Evolutionary conservation across 2,888 invertebrate species (phyloP).

Genomic region (Rotaria socialis): DNA sequence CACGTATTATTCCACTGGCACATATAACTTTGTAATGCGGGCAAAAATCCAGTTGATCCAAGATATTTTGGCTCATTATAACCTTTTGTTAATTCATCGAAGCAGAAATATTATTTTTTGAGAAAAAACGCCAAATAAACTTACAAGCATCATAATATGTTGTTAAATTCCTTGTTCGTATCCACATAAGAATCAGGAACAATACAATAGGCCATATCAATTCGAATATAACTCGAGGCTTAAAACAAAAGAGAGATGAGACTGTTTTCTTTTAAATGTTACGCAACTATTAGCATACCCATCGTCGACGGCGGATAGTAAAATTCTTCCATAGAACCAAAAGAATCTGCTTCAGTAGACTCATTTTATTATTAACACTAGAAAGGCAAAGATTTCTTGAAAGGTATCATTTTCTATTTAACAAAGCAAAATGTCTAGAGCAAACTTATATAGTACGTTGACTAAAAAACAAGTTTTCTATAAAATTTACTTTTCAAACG

Average conservation of each 20-base stretch:
- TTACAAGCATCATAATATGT: constrained; percentile 37
- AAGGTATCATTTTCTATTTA: no score
- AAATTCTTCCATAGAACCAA: constrained; percentile 9
- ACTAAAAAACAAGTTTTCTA: no score
- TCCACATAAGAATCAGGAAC: constrained; percentile 46
- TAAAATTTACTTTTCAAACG: no score
- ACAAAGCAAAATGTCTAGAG: no score
- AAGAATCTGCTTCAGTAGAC: background rate
- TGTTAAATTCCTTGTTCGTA: constrained; percentile 36
- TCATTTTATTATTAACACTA: background rate
- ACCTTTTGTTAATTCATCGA: background rate
- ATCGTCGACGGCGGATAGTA: constrained; percentile 45
- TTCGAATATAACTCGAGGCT: constrained; percentile 43
- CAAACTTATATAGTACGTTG: no score
- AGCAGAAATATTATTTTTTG: no score
- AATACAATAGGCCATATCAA: constrained; percentile 43
- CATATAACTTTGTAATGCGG: constrained; percentile 38
- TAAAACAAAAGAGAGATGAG: background rate
- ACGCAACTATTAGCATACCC: background rate
- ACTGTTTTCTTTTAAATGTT: no score
- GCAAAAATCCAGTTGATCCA: constrained; percentile 39
- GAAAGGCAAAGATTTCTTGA: background rate
- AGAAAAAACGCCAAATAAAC: background rate
- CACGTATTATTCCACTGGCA: constrained; percentile 43
- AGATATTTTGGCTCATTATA: constrained; percentile 39